Base-by-base conservation (phyloP, 30 jellyfish, hydroid and myxozoan species). In the Aurelia sp. region DNA sequence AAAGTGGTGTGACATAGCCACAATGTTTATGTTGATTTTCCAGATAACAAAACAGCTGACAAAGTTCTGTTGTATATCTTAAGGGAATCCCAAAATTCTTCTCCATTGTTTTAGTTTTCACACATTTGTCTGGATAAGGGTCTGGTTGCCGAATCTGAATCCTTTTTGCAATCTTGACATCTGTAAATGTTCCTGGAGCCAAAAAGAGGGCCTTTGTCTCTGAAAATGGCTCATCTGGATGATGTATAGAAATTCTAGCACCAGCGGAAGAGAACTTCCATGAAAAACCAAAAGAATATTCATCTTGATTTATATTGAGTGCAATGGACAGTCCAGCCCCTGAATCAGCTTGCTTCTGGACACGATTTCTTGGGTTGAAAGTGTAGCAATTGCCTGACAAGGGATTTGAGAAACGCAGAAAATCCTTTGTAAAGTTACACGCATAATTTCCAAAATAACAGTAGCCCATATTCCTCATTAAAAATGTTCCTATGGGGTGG, bases 101-200 rank as follows among this genome's bases (percentile, higher is more conserved):
- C 8, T 47, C n/a, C 20, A 21, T 11, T 15, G 58, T 16, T 44
- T 44, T 44, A 11, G 57, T 13, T 17, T 52, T 11, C 19, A 62
- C 20, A 78, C 93, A 84, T 13, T 61, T 60, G 66, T 84, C 93
- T 63, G 80, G 78, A 38, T 84, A 84, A 0, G 93, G 93, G 30
- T 57, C 16, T 18, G 81, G 83, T 31, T 71, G 47, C 13, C 87
- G 81, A 17, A 16, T 59, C 16, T 21, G 33, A 21, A 35, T 16
- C 60, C 51, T 24, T 35, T 72, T 84, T 30, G 50, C 64, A 48
- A 84, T 20, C 51, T 63, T 19, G 27, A 84, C 72, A 8, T 68
- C 67, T 31, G 93, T 68, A 3, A 71, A 65, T 19, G 83, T 63
- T 50, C 84, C 81, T 24, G 93, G 93, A 21, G 77, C 51, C 6